Base-by-base conservation (phyloP, 2,797 vertebrate genomes). In the Lophius americanus region DNA sequence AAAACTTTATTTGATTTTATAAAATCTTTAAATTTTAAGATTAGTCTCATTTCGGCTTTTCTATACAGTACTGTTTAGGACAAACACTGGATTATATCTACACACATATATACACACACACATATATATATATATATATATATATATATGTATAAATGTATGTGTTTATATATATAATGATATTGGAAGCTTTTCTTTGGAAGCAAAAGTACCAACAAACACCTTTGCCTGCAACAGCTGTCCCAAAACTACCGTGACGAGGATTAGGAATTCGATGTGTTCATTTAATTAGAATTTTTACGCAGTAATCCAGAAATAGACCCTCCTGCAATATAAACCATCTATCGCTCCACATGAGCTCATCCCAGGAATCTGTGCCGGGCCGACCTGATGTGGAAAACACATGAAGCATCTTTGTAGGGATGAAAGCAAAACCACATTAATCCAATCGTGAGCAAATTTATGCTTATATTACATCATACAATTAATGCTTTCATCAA, bases 201-300 rank as follows among this genome's bases (percentile, higher is more conserved):
- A 52, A 44, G 23, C 39, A 7, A 14, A 36, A 10, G 9, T 7
- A 50, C 5, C 37, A 63, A 52, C 32, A 60, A 6, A 47, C 58
- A 14, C 38, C 54, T 52, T 50, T 70, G 64, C 56, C 64, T 47
- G 53, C 50, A 47, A 32, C 52, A 68, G 63, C 60, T 50, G 39
- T 33, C 39, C 52, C 36, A 6, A 23, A 23, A 8, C 35, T 42
- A 48, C 68, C 58, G 51, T 3, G 2, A 54, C 63, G 51, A 52
- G 55, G 51, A 64, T 76, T 43, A 50, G 9, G 61, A 7, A 5
- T 70, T 74, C 54, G 73, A 67, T 75, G 52, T 65, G 54, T 78
- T 78, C 68, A 62, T 75, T 83, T 68, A 61, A 68, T 84, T 67
- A 70, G 14, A 58, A 63, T 64, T 50, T 44, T 44, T 51, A 65